Evolutionary conservation across 2,113 vertebrate species (phyloP).

Genomic region (Epinephelus lanceolatus): DNA sequence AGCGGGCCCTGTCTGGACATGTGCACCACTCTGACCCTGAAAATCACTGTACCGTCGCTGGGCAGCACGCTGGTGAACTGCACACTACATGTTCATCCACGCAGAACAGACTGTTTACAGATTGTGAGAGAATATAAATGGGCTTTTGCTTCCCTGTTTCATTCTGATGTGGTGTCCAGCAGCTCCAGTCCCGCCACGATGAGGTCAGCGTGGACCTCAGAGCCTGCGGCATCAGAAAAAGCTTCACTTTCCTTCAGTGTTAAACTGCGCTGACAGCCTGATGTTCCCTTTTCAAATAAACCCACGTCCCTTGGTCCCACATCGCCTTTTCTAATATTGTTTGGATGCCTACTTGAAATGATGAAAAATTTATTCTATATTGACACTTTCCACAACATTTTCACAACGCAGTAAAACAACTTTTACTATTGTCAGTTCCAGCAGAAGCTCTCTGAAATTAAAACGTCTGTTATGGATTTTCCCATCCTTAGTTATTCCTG

Average conservation of each 20-base stretch:
- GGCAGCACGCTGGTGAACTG: constrained; percentile 48
- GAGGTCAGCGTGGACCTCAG: constrained; percentile 55
- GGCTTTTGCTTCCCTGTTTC: constrained; percentile 41
- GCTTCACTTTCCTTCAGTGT: constrained; percentile 40
- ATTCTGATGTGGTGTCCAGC: constrained; percentile 44
- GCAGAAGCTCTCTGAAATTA: constrained; percentile 58
- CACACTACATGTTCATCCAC: constrained; percentile 41
- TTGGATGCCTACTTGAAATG: constrained; percentile 52
- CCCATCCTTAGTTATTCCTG: constrained; percentile 64
- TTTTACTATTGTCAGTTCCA: constrained; percentile 12
- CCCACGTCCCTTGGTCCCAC: constrained; percentile 41
- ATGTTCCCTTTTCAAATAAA: constrained; percentile 70
- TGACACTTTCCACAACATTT: constrained; percentile 50
- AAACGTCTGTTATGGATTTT: constrained; percentile 65
- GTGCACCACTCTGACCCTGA: constrained; percentile 65
- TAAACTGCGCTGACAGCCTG: constrained; percentile 61
- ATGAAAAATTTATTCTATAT: constrained; percentile 29
- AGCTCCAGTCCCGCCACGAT: constrained; percentile 47
- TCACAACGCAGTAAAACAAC: constrained; percentile 28
- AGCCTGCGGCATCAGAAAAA: constrained; percentile 30
- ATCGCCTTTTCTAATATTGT: constrained; percentile 50
- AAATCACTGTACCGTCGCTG: constrained; percentile 67
- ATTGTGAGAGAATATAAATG: constrained; percentile 64
- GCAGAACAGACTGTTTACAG: constrained; percentile 73
- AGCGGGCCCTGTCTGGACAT: constrained; percentile 53